Conservation (phyloP, 2,888 invertebrate species). For the Tetanocera ferruginea region DNA sequence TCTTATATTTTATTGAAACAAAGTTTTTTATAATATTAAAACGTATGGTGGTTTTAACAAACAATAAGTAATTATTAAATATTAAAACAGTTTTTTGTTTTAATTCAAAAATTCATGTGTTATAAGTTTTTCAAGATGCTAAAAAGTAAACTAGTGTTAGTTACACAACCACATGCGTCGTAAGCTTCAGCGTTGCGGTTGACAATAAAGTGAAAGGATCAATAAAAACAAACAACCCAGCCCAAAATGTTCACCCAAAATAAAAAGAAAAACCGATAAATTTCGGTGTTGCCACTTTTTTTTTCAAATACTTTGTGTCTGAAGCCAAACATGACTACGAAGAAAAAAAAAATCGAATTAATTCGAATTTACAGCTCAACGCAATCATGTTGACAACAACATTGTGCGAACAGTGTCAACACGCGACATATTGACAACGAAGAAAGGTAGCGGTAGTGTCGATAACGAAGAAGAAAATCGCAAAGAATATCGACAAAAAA, state of each 20-base stretch:
- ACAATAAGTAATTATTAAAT: too few relatives aligned
- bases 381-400: conserved; percentile 1
- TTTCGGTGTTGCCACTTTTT: background rate
- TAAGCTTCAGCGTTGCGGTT: background rate
- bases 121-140: background rate
- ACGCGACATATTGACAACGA: conserved; percentile 18
- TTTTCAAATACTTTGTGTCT: background rate
- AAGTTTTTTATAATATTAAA: too few relatives aligned
- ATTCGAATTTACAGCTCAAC: background rate
- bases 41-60: too few relatives aligned
- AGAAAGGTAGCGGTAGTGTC: background rate
- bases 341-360: background rate
- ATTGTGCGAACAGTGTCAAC: background rate
- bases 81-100: too few relatives aligned
- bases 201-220: conserved; percentile 17
- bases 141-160: conserved; percentile 11
- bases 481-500: background rate
- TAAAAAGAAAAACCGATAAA: background rate
- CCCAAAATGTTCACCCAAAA: background rate
- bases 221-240: conserved; percentile 2
- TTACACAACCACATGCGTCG: conserved; percentile 12
- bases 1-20: too few relatives aligned
- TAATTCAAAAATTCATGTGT: too few relatives aligned
- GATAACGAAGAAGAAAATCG: background rate
- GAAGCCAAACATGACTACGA: background rate